These are phyloP conservation scores for Bimastos eiseni DNA, from an alignment of 2,888 invertebrate genomes.

Conservation along the genomic window DNA sequence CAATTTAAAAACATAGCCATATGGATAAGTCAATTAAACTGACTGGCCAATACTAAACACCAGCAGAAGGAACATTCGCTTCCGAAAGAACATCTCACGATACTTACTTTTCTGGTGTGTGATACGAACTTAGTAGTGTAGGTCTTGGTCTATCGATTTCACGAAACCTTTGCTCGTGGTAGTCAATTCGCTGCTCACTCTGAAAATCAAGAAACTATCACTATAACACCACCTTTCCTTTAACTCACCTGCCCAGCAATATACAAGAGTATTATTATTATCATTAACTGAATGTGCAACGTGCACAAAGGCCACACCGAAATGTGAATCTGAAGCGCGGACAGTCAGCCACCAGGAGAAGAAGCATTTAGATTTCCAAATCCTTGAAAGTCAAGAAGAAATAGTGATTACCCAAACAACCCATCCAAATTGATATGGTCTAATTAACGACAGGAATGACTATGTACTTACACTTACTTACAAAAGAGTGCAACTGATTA, in stretches of 20 bases:
- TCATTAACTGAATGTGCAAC: no score
- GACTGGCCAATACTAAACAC: background rate
- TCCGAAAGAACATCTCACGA: background rate
- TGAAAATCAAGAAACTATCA: background rate
- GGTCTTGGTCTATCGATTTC: constrained; percentile 18
- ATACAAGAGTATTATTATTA: no score
- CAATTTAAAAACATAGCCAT: background rate
- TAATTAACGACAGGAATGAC: background rate
- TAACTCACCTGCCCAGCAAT: background rate
- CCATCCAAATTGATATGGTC: background rate
- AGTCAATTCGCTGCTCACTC: background rate
- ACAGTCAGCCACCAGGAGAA: no score
- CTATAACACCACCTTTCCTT: background rate
- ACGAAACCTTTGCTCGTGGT: constrained; percentile 19
- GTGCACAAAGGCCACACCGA: no score
- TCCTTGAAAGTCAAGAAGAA: no score
- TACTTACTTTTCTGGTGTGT: constrained; percentile 10
- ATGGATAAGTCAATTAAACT: background rate
- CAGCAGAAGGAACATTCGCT: background rate
- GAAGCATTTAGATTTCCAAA: no score
- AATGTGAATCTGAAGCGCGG: no score
- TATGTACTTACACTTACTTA: no score
- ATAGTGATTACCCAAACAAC: background rate
- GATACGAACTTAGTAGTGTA: background rate
- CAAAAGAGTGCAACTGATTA: no score